phyloP scores from a whole-genome alignment of 2,888 invertebrate species.

The Cyclophora punctaria region DNA sequence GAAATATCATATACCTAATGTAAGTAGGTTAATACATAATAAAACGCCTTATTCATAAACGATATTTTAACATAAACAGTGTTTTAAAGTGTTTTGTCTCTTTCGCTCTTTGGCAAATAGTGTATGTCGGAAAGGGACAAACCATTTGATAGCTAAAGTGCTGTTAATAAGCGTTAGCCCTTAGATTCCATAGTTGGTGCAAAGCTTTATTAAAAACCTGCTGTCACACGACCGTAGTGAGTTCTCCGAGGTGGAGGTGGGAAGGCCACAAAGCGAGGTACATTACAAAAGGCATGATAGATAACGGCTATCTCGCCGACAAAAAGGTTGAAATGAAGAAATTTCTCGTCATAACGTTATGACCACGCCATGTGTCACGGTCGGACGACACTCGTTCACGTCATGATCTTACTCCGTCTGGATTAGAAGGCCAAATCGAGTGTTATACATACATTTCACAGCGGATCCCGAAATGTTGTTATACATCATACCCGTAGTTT shows the following conservation, averaged over 20 bases:
- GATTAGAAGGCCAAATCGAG: conserved; percentile 29
- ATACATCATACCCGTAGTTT: too few relatives aligned
- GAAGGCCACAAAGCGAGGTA: conserved; percentile 11
- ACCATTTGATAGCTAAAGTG: too few relatives aligned
- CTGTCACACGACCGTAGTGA: conserved; percentile 1
- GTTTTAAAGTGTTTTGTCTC: too few relatives aligned
- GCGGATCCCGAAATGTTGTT: too few relatives aligned
- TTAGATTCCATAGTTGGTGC: neutral
- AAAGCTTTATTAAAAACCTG: conserved; percentile 6
- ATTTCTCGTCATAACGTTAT: conserved; percentile 51
- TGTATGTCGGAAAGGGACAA: too few relatives aligned
- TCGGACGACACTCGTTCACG: conserved; percentile 32
- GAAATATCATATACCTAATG: too few relatives aligned
- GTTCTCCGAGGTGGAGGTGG: neutral
- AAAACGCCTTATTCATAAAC: too few relatives aligned
- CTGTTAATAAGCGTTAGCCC: too few relatives aligned
- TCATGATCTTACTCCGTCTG: conserved; percentile 29
- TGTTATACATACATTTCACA: conserved; percentile 30
- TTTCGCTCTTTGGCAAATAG: too few relatives aligned
- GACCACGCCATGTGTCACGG: conserved; percentile 49
- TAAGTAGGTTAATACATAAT: too few relatives aligned
- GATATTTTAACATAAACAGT: too few relatives aligned
- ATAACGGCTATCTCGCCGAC: conserved; percentile 42
- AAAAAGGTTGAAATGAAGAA: conserved; percentile 51
- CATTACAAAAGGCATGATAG: conserved; percentile 37